phyloP scores from a whole-genome alignment of 2,113 vertebrate species.

The Aspiorhynchus laticeps region DNA sequence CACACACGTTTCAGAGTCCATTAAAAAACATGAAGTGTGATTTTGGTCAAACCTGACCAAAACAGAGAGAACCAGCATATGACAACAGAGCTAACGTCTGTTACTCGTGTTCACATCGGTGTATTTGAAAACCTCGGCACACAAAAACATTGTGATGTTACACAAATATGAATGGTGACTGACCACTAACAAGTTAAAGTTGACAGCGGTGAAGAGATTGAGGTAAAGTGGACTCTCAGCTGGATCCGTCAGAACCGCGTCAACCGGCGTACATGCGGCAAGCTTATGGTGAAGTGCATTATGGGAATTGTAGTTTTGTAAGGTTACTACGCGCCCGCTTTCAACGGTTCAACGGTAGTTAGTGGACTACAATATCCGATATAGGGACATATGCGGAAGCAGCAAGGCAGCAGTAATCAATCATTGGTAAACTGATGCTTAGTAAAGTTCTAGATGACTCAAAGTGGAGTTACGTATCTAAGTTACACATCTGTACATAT shows the following conservation, averaged over 20 bases:
- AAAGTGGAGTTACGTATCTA: neutral
- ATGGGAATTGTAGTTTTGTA: conserved; percentile 65
- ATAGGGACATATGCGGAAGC: neutral
- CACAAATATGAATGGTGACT: neutral
- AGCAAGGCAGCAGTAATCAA: conserved; percentile 26
- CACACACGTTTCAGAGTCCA: neutral
- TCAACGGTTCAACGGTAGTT: fast-evolving
- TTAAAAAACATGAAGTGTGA: neutral
- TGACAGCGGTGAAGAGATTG: neutral
- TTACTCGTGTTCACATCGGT: neutral
- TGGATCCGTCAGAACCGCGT: neutral
- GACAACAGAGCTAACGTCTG: neutral
- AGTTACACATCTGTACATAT: neutral
- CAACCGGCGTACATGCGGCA: conserved; percentile 55
- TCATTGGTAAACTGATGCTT: neutral
- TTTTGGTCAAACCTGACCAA: neutral
- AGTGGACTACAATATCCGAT: conserved; percentile 66
- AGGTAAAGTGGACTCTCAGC: neutral
- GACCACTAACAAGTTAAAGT: neutral
- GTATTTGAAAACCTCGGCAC: neutral
- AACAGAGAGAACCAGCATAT: neutral
- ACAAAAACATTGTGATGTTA: neutral
- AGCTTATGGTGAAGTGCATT: neutral
- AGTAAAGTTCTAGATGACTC: neutral
- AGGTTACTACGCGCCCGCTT: fast-evolving